Base-by-base conservation (phyloP, 2,797 vertebrate species). In the Mus minutoides region DNA sequence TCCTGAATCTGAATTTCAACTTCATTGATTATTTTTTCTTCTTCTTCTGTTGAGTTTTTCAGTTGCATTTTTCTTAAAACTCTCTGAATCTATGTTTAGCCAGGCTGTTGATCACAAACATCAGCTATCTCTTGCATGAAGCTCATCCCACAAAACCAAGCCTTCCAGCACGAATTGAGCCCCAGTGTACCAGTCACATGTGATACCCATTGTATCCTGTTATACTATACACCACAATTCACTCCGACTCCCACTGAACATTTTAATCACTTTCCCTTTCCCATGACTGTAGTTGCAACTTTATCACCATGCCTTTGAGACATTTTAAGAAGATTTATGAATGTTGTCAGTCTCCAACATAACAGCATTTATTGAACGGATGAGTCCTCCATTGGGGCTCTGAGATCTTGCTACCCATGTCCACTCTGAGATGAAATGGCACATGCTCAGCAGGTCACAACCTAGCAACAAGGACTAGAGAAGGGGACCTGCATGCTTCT, bases 221-320 rank as follows among this genome's bases (percentile, higher is more conserved):
- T 40, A 62, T 76, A 52, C 14, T 60, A 4, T 52, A 88, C 88
- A 62, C 34, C 5, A 17, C 69, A 14, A 49, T 88, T 58, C 31
- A 67, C 3, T n/a, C 24, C 46, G 22, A 64, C 43, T 75, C 37
- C 76, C 24, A 67, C 49, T 79, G 64, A 84, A 52, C 26, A 90
- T 71, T 56, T 26, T 56, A 46, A 37, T 49, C 24, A 12, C 88
- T 87, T 64, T 31, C 21, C 29, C 40, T 34, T 87, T 71, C 58
- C 8, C 8, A 5, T 11, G 34, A 26, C 37, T 26, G 54, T 34
- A n/a, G 46, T 12, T 67, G 78, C 11, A 84, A 56, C 77, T 34
- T 93, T n/a, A 54, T 90, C 77, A 78, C 69, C 49, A 87, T 90
- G 73, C 77, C 24, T 91, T 86, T 56, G 60, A 92, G n/a, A 31